phyloP scores from a whole-genome alignment of 2,797 vertebrate genomes.

The Sarcophilus harrisii region DNA sequence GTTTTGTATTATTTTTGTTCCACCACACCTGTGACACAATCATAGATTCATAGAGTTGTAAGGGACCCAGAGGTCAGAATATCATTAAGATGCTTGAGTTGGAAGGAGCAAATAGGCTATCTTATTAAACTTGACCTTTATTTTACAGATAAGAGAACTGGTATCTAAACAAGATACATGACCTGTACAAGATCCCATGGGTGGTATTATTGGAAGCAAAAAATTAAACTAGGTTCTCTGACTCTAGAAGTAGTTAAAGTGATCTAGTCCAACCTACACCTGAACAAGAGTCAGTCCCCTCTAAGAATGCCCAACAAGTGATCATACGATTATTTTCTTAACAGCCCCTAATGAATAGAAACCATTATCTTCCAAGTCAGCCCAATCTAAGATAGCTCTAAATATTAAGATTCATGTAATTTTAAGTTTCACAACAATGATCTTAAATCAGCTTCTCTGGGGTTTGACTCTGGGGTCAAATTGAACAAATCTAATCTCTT shows the following conservation, averaged over 20 bases:
- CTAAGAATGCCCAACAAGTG: neutral
- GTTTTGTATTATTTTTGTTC: too few species aligned
- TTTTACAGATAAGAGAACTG: conserved; percentile 23
- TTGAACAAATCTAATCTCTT: neutral
- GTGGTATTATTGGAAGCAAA: neutral
- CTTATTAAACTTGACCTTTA: neutral
- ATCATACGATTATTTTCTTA: neutral
- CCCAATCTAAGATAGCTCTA: neutral
- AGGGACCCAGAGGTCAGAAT: neutral
- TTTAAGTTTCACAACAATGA: neutral
- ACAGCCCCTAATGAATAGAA: neutral
- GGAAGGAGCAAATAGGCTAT: neutral
- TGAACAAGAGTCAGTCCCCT: neutral
- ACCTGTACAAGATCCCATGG: conserved; percentile 8
- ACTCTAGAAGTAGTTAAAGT: neutral
- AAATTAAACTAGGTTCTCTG: too few species aligned
- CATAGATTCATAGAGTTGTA: neutral
- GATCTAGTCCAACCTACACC: neutral
- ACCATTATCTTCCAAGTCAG: neutral
- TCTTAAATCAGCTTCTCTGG: neutral
- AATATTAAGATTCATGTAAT: neutral
- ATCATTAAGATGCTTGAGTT: neutral
- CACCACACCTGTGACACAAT: neutral
- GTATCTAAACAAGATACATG: conserved; percentile 6
- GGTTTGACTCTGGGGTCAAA: neutral